These are phyloP conservation scores for Amphipyra tragopoginis DNA, from an alignment of 2,888 invertebrate species.

Conservation along the genomic window DNA sequence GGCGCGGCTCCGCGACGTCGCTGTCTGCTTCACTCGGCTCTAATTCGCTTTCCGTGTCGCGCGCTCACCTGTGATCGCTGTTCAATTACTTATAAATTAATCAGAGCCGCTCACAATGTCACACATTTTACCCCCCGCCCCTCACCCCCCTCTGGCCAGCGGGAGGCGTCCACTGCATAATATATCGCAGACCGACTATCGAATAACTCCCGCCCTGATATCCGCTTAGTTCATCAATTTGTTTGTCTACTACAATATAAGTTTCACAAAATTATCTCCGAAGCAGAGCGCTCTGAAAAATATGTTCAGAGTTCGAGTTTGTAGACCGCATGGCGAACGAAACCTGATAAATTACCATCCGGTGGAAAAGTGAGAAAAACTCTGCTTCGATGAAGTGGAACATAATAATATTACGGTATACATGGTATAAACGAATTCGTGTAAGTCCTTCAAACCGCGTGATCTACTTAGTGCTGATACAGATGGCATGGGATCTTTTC, in stretches of 20 bases:
- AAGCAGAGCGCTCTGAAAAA: too few species aligned
- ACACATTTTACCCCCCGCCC: neutral
- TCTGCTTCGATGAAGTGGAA: too few species aligned
- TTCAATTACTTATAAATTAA: slow-evolving; percentile 38
- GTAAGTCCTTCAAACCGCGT: too few species aligned
- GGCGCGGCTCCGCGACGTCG: too few species aligned
- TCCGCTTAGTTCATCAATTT: neutral
- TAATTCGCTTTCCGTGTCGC: slow-evolving; percentile 43
- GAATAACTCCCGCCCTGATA: slow-evolving; percentile 14
- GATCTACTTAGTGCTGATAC: too few species aligned
- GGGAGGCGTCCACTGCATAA: slow-evolving; percentile 9
- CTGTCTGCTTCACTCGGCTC: slow-evolving; percentile 7
- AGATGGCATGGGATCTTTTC: too few species aligned
- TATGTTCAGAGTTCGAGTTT: too few species aligned
- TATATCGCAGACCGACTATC: slow-evolving; percentile 11
- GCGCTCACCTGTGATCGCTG: slow-evolving; percentile 29
- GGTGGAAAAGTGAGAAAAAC: too few species aligned
- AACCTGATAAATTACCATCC: too few species aligned
- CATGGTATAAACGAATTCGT: too few species aligned
- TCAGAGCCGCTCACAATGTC: slow-evolving; percentile 1
- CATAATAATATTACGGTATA: too few species aligned
- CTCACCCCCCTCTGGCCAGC: neutral
- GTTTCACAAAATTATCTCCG: neutral
- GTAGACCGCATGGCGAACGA: too few species aligned
- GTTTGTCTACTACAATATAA: neutral